Conservation (phyloP, 2,888 invertebrate genomes). For the Mesoligia furuncula region DNA sequence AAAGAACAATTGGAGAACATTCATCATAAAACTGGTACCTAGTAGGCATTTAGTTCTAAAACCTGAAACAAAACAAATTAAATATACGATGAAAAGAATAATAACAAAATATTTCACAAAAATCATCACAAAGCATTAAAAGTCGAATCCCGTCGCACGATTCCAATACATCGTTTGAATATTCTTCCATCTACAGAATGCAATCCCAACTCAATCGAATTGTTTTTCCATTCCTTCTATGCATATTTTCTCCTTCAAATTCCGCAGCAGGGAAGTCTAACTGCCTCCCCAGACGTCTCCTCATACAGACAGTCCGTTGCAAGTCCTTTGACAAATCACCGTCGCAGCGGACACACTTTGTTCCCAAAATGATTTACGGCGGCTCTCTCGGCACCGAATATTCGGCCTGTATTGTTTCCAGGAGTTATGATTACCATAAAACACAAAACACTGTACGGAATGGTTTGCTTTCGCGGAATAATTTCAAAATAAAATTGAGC, state of each 20-base stretch:
- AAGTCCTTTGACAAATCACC: constrained; percentile 69
- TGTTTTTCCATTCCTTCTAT: constrained; percentile 28
- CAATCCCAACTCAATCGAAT: constrained; percentile 31
- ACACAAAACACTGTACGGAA: constrained; percentile 67
- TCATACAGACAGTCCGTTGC: constrained; percentile 62
- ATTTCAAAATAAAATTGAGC: constrained; percentile 59
- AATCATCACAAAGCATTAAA: not conserved
- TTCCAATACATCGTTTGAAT: not conserved
- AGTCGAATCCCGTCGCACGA: not conserved
- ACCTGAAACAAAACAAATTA: not conserved
- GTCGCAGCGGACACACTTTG: constrained; percentile 69
- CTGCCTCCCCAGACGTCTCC: constrained; percentile 56
- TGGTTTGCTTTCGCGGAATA: constrained; percentile 60
- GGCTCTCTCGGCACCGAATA: constrained; percentile 65
- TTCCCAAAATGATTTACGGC: constrained; percentile 69
- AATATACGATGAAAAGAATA: not conserved
- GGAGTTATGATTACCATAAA: constrained; percentile 74
- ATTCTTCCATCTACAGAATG: constrained; percentile 6
- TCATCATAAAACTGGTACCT: not conserved
- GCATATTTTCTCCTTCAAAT: constrained; percentile 34
- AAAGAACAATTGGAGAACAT: not conserved
- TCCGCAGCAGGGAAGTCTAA: constrained; percentile 40
- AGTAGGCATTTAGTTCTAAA: not conserved
- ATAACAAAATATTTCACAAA: not conserved
- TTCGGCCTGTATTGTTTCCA: constrained; percentile 68